Conservation (phyloP, 2,113 vertebrate genomes). For the Hemiscyllium ocellatum region DNA sequence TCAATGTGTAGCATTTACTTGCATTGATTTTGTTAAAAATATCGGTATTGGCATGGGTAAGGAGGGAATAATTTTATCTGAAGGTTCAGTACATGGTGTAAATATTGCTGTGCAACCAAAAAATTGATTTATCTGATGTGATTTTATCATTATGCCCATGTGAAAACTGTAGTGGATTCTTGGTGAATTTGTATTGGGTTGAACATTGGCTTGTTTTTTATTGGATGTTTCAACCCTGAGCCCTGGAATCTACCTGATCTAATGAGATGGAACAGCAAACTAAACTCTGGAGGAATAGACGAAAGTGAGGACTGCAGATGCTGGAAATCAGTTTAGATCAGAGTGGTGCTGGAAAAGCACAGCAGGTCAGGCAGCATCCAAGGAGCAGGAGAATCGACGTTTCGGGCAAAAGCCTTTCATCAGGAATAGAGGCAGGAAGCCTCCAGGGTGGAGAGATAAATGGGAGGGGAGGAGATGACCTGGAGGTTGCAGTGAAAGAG, state of each 20-base stretch:
- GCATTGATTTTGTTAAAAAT: not conserved
- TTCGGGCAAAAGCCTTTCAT: no score
- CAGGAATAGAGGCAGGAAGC: no score
- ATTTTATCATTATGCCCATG: not conserved
- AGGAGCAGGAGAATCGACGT: no score
- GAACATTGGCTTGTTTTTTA: not conserved
- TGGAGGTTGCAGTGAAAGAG: no score
- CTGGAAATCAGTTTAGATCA: no score
- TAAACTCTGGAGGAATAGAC: not conserved
- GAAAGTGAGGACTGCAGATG: no score
- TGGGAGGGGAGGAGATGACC: no score
- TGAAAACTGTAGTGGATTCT: not conserved
- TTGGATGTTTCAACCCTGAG: not conserved
- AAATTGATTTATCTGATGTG: not conserved
- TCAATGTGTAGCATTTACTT: not conserved
- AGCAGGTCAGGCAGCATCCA: no score
- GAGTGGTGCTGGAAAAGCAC: no score
- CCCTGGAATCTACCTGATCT: not conserved
- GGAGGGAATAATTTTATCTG: not conserved
- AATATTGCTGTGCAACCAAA: not conserved
- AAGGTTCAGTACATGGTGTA: not conserved
- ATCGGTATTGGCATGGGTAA: not conserved
- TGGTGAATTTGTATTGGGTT: not conserved
- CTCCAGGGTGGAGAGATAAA: no score
- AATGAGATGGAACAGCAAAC: not conserved